Evolutionary conservation across 2,888 invertebrate genomes (phyloP), one percentile per base, ranked within the genome.

Genomic region (Venusia cambrica): DNA sequence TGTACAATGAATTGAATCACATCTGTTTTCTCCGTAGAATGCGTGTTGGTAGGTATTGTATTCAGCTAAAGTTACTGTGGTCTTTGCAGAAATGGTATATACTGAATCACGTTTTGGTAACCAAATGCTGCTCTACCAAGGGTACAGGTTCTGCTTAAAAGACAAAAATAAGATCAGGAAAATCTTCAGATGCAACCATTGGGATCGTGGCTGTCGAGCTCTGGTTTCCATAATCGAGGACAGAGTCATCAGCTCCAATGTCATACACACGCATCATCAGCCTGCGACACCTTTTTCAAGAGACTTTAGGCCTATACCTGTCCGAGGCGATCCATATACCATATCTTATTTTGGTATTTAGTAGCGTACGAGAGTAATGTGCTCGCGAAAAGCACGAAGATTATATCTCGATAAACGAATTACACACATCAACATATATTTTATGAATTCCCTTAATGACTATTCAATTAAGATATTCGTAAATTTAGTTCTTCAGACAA

Each of bases 101-200:
- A 34, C 33, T 4, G 24, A 26, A 8, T 50, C 57, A 1, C 56
- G 57, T 7, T 52, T 40, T 13, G 64, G 63, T 1, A 54, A 52
- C 4, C 37, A 59, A 4, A 34, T 54, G 12, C 46, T 64, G 1
- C 10, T 32, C 3, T 42, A 54, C 12, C 33, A 49, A 6, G 53
- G 49, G 2, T 58, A 66, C 38, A 51, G 68, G 13, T 74, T 62
- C 45, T 61, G 65, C 34, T 45, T 57, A 8, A 54, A 51, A 12
- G 57, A 63, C 51, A 65, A 54, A 13, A 62, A 63, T 7, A 43
- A 37, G 1, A 38, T 51, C 0, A 35, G 39, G 18, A 51, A 55
- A 27, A 43, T 41, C 4, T 57, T 66, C 58, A 46, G 64, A 0
- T 67, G 68, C 38, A 46, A 47, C 10, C 39, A 45, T 4, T 60